Percentiles rank a stretch among this genome's conserved stretches.
These are phyloP conservation scores for Orthonyx spaldingii DNA, from an alignment of 2,113 vertebrate species.

Conservation along the genomic window DNA sequence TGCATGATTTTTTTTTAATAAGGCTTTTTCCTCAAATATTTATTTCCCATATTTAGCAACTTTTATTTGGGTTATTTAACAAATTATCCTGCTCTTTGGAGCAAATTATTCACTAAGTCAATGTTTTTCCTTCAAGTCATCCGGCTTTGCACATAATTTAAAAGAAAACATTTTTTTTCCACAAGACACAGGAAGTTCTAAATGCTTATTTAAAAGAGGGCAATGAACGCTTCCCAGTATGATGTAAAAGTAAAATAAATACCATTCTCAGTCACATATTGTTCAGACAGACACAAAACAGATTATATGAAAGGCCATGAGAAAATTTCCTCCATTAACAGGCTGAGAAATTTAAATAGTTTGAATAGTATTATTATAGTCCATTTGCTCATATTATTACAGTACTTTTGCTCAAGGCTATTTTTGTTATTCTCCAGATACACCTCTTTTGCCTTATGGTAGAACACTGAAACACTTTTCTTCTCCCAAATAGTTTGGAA, in stretches of 20 bases:
- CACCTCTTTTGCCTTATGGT: not conserved
- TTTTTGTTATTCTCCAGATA: not conserved
- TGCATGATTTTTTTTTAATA: not conserved
- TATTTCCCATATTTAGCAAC: not conserved
- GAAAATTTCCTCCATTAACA: not conserved
- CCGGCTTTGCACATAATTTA: not conserved
- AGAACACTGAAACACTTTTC: not conserved
- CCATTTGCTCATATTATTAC: not conserved
- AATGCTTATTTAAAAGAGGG: slow-evolving; percentile 7
- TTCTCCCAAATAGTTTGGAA: not conserved
- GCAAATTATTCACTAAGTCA: not conserved
- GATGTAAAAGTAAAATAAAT: slow-evolving; percentile 42
- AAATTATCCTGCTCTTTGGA: not conserved
- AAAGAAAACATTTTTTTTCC: not conserved
- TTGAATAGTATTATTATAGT: not conserved
- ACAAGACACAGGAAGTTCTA: not conserved
- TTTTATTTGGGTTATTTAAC: not conserved
- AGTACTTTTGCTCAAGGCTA: not conserved
- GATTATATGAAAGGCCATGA: not conserved
- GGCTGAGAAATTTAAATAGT: not conserved
- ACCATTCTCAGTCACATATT: not conserved
- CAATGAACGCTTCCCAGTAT: not conserved
- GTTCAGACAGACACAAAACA: slow-evolving; percentile 13
- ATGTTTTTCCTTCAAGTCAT: not conserved
- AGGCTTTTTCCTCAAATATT: not conserved